These are phyloP conservation scores for Lasioglossum morio DNA, from an alignment of 2,888 invertebrate species.

Conservation along the genomic window DNA sequence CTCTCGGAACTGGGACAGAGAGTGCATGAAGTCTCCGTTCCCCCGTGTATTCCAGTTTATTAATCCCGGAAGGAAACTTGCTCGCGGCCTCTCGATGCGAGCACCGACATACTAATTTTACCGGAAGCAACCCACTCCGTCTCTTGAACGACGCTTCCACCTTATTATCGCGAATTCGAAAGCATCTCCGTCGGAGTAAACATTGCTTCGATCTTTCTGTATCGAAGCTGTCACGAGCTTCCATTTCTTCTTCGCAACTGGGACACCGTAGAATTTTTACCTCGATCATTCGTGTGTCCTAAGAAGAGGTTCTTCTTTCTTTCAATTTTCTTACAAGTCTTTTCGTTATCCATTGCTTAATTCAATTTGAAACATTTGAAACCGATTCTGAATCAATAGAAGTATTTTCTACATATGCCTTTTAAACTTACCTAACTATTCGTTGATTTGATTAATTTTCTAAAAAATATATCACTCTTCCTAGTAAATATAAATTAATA, in stretches of 20 bases:
- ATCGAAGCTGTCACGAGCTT: neutral
- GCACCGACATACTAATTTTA: slow-evolving; percentile 19
- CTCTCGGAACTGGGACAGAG: slow-evolving; percentile 12
- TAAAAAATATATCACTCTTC: too few species aligned
- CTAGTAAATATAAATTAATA: too few species aligned
- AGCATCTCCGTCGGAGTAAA: neutral
- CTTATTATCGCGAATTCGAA: slow-evolving; percentile 8
- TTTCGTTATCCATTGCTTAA: neutral
- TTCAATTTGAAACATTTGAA: too few species aligned
- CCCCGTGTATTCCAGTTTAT: slow-evolving; percentile 10
- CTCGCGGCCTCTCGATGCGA: neutral
- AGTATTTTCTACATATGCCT: too few species aligned
- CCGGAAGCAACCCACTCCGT: neutral
- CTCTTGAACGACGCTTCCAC: neutral
- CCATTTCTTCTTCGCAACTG: neutral
- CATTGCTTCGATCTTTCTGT: neutral
- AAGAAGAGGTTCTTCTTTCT: neutral
- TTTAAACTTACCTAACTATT: too few species aligned
- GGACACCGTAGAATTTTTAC: neutral
- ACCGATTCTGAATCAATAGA: neutral
- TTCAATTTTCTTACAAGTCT: neutral
- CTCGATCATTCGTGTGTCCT: neutral
- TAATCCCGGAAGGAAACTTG: slow-evolving; percentile 14
- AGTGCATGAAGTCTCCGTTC: neutral
- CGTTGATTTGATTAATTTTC: too few species aligned